Base-by-base conservation (phyloP, 2,113 vertebrate genomes). In the Oceanites oceanicus region DNA sequence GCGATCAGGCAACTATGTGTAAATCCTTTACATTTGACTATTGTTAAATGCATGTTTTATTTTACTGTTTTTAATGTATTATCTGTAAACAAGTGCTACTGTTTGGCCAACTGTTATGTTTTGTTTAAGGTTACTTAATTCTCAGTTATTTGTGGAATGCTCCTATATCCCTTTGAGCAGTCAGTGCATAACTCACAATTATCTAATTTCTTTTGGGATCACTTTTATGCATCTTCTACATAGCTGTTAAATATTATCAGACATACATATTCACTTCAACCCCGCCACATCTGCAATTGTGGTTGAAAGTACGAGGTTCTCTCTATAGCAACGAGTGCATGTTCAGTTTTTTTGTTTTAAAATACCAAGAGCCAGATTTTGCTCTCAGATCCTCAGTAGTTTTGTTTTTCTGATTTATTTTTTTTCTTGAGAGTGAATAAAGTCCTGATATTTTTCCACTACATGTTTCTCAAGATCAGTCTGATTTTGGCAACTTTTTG, bases 301-400 rank as follows among this genome's bases (percentile, higher is more conserved):
- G 94, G 90, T 74, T 96, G 92, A 95, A 97, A 97, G 94, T 42
- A 94, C 94, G 74, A 97, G n/a, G 59, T 86, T 90, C 74, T 97
- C 63, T 95, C 93, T 97, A 93, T 95, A 94, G 85, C 84, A 97
- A 94, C 94, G 42, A 96, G 42, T 0, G 4, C 50, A 83, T 74
- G 55, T 86, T 96, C 44, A 73, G 50, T 25, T 49, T 63, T 84
- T 92, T 86, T 74, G 27, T 83, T 94, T 92, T 88, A 74, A 75
- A 86, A 94, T 82, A 87, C 58, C 67, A 58, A 92, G 45, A 94
- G 50, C 22, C 88, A 97, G 81, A 94, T 80, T 95, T 94, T 89
- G 19, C 44, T 95, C 70, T 88, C 88, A 80, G 72, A 80, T 92
- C 63, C 63, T 86, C 71, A 42, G 45, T 29, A 83, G 34, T 55